phyloP scores from a whole-genome alignment of 1,140 invertebrate genomes.

The Pollicipes pollicipes region DNA sequence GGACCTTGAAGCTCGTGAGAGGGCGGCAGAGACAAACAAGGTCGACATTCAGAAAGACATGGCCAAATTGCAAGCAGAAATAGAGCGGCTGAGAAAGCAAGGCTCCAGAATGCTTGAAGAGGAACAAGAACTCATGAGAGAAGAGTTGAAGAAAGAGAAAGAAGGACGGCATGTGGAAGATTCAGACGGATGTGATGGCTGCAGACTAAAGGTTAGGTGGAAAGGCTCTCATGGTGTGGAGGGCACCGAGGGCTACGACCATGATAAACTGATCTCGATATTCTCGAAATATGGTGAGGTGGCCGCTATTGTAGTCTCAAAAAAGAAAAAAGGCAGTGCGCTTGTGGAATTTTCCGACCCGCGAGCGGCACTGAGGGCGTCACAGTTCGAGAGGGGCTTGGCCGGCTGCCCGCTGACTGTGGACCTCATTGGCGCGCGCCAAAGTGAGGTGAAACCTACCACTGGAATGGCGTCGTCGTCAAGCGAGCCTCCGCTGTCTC shows the following conservation, averaged over 20 bases:
- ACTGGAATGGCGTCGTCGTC: neutral
- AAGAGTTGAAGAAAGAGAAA: neutral
- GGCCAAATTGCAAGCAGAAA: neutral
- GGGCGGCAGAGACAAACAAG: neutral
- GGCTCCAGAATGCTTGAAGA: neutral
- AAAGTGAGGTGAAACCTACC: neutral
- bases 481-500: neutral
- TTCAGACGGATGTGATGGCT: neutral
- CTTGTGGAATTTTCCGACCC: neutral
- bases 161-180: neutral
- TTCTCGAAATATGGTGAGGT: neutral
- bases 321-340: neutral
- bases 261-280: neutral
- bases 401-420: neutral
- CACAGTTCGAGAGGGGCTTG: neutral
- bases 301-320: neutral
- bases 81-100: neutral
- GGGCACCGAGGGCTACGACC: neutral
- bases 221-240: neutral
- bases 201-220: neutral
- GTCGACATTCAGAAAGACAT: neutral
- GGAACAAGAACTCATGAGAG: neutral
- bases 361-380: neutral
- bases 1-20: neutral
- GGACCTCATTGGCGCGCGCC: neutral